Evolutionary conservation across 2,888 invertebrate species (phyloP).

Genomic region (Bellardia pandia): DNA sequence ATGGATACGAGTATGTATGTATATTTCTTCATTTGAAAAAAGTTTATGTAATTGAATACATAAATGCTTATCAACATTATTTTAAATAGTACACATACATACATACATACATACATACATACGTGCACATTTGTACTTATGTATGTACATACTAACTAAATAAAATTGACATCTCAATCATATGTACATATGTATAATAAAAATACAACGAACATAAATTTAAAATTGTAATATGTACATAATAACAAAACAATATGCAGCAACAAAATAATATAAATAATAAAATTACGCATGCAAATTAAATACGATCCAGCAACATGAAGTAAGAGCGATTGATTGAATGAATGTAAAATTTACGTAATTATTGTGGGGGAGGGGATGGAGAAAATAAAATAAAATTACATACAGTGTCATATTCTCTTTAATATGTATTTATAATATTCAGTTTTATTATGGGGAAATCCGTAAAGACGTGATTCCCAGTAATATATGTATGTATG

Average conservation of each 20-base stretch:
- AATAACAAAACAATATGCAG: conserved; percentile 18
- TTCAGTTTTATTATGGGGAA: conserved; percentile 1
- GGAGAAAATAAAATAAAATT: not conserved
- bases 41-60: conserved; percentile 22
- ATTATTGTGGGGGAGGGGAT: not conserved
- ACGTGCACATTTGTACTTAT: not conserved
- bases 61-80: conserved; percentile 15
- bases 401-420: conserved; percentile 25
- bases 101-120: not conserved
- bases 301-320: conserved; percentile 39
- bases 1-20: too few species aligned
- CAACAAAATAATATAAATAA: conserved; percentile 54
- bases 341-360: conserved; percentile 31
- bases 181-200: not conserved
- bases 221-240: not conserved
- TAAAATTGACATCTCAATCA: conserved; percentile 62
- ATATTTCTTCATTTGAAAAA: too few species aligned
- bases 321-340: conserved; percentile 49
- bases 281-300: conserved; percentile 62
- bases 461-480: not conserved
- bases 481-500: not conserved
- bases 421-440: conserved; percentile 6
- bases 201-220: conserved; percentile 42
- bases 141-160: too few species aligned
- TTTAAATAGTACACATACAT: conserved; percentile 11